Percentiles rank a stretch among this genome's conserved stretches.
Evolutionary conservation across 2,113 vertebrate species (phyloP).

Genomic region (Ginglymostoma cirratum): DNA sequence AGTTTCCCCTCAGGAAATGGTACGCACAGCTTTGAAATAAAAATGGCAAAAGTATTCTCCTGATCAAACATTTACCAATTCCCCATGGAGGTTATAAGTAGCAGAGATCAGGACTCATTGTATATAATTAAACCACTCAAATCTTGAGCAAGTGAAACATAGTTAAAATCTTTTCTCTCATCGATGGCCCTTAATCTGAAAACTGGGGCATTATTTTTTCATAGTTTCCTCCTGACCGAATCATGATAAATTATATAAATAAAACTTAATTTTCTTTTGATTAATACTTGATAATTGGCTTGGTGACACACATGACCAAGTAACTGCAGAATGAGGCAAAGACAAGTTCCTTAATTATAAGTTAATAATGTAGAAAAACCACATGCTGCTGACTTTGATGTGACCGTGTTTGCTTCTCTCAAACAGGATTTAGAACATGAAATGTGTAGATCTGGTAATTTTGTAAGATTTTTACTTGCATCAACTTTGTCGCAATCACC

Average conservation of each 20-base stretch:
- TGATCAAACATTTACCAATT: constrained; percentile 30
- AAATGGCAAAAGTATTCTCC: background rate
- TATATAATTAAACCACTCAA: background rate
- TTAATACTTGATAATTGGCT: constrained; percentile 4
- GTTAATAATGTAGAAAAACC: constrained; percentile 7
- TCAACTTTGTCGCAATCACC: background rate
- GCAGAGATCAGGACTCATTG: constrained; percentile 13
- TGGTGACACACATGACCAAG: constrained; percentile 14
- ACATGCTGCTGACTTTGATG: background rate
- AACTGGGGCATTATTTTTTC: background rate
- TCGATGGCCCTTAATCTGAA: background rate
- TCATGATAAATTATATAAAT: constrained; percentile 13
- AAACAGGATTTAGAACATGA: background rate
- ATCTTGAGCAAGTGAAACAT: background rate
- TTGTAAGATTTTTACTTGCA: background rate
- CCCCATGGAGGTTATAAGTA: background rate
- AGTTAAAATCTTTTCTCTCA: background rate
- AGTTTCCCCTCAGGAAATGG: background rate
- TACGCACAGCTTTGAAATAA: background rate
- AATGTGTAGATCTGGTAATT: constrained; percentile 7
- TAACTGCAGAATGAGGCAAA: constrained; percentile 25
- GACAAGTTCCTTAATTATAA: constrained; percentile 17
- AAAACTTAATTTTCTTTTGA: background rate
- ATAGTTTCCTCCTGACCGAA: background rate
- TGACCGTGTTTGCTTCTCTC: background rate